Evolutionary conservation across 2,797 vertebrate species (phyloP).

Genomic region (Rachycentron canadum): DNA sequence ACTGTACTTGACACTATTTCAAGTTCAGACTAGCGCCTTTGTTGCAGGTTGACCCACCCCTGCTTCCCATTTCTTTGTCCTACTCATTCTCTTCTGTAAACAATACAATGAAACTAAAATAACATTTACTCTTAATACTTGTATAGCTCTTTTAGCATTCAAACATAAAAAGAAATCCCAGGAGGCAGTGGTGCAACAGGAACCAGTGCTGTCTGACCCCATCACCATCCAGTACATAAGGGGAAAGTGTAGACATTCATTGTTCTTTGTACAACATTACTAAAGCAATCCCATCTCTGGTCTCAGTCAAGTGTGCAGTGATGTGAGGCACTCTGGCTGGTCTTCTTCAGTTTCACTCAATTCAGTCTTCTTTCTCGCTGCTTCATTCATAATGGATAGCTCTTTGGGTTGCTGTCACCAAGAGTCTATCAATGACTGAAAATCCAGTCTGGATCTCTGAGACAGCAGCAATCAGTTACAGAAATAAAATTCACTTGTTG

Average conservation of each 20-base stretch:
- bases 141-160: background rate
- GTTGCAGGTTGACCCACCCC: background rate
- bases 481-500: conserved; percentile 54
- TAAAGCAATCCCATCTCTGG: conserved; percentile 86
- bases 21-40: conserved; percentile 11
- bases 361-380: conserved; percentile 86
- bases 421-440: conserved; percentile 71
- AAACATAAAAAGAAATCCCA: conserved; percentile 18
- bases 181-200: conserved; percentile 38
- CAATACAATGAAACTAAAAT: conserved; percentile 13
- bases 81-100: conserved; percentile 5
- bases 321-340: conserved; percentile 77
- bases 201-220: conserved; percentile 35
- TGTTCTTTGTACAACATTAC: conserved; percentile 86
- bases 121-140: conserved; percentile 7
- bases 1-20: conserved; percentile 4
- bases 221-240: conserved; percentile 72
- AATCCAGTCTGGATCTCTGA: conserved; percentile 53
- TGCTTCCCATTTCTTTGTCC: background rate
- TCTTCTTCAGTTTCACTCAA: conserved; percentile 82
- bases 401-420: conserved; percentile 78
- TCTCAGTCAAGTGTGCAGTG: conserved; percentile 79
- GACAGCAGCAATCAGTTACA: conserved; percentile 52
- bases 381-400: conserved; percentile 85
- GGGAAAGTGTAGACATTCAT: conserved; percentile 69